phyloP scores from a whole-genome alignment of 2,888 invertebrate species.

The Lamellibrachia satsuma region DNA sequence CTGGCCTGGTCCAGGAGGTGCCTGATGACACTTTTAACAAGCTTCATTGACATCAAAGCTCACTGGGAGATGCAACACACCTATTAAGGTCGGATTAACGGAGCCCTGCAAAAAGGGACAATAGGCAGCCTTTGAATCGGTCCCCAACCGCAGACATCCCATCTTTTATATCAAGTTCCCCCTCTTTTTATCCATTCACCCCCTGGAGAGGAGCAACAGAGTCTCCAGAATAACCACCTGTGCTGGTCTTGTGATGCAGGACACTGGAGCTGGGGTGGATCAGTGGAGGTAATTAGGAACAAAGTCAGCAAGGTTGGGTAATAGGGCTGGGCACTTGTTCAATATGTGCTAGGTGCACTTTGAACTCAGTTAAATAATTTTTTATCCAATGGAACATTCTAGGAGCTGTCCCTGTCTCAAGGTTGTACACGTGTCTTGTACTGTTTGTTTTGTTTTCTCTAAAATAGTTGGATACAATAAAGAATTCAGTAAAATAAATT shows the following conservation, averaged over 20 bases:
- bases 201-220: not conserved
- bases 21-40: not conserved
- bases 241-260: not conserved
- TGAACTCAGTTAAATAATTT: not conserved
- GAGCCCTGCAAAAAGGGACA: not conserved
- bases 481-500: too few relatives aligned
- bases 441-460: too few relatives aligned
- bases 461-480: too few relatives aligned
- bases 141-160: not conserved
- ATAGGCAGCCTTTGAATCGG: not conserved
- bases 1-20: not conserved
- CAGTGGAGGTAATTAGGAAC: slow-evolving; percentile 2
- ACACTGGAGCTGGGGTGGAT: not conserved
- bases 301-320: not conserved
- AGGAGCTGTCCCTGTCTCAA: too few relatives aligned
- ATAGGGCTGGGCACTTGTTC: not conserved
- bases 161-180: not conserved
- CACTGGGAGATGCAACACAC: not conserved
- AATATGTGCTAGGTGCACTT: slow-evolving; percentile 6
- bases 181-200: not conserved
- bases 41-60: not conserved
- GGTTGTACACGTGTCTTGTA: too few relatives aligned
- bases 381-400: not conserved
- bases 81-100: not conserved
- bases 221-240: not conserved